Evolutionary conservation across 2,113 vertebrate species (phyloP).

Genomic region (Pteruthius melanotis): DNA sequence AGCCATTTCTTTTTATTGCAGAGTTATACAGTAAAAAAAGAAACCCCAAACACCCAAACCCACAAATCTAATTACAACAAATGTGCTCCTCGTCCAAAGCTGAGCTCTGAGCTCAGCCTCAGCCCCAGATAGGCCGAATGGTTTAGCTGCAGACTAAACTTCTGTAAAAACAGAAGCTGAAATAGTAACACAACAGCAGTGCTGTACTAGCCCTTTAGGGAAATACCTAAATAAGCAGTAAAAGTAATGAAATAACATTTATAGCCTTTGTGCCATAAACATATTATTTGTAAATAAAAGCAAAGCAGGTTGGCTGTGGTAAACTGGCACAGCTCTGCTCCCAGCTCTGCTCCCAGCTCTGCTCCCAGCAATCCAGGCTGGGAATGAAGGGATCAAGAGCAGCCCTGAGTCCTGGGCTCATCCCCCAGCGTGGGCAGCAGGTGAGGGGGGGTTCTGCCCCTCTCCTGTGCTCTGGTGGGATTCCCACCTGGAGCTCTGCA

Average conservation of each 20-base stretch:
- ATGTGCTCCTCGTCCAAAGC: not conserved
- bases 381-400: not conserved
- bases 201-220: slow-evolving; percentile 1
- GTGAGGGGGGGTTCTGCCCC: not conserved
- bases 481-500: not conserved
- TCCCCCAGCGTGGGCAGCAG: not conserved
- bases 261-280: not conserved
- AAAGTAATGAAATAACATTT: slow-evolving; percentile 34
- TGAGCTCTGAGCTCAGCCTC: not conserved
- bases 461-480: not conserved
- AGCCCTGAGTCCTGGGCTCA: not conserved
- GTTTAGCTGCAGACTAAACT: slow-evolving; percentile 9
- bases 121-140: not conserved
- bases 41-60: slow-evolving; percentile 47
- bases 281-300: slow-evolving; percentile 20
- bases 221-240: slow-evolving; percentile 32
- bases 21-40: not conserved
- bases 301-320: not conserved
- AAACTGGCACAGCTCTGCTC: not conserved
- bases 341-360: not conserved
- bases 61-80: slow-evolving; percentile 56
- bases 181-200: not conserved
- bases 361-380: not conserved
- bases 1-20: slow-evolving; percentile 42
- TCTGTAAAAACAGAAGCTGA: slow-evolving; percentile 4